A percentile compares a stretch with the other conserved stretches of the same genome.
These are phyloP conservation scores for Choristoneura rosaceana DNA, from an alignment of 2,888 invertebrate species.

Conservation along the genomic window DNA sequence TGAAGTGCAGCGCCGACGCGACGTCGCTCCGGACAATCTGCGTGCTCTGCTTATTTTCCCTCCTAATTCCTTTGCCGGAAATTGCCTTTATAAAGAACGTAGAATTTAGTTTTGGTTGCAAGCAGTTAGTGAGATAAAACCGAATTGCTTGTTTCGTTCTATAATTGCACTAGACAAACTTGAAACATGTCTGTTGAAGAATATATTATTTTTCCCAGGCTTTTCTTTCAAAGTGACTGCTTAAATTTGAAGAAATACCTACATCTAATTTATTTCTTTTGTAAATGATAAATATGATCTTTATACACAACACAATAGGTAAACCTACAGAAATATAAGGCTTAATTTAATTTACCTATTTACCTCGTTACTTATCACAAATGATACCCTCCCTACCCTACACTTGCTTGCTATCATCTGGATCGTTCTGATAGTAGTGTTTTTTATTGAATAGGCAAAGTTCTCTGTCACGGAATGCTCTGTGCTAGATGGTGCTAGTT, in stretches of 20 bases:
- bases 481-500: neutral
- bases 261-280: neutral
- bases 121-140: conserved; percentile 60
- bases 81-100: conserved; percentile 83
- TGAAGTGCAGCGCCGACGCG: conserved; percentile 81
- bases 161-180: conserved; percentile 28
- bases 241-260: neutral
- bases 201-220: conserved; percentile 8
- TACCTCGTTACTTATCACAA: no score
- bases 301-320: no score
- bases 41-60: conserved; percentile 85
- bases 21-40: conserved; percentile 84
- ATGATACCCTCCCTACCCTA: no score
- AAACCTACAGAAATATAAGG: no score
- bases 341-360: no score
- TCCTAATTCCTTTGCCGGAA: conserved; percentile 84
- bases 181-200: conserved; percentile 35
- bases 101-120: conserved; percentile 71
- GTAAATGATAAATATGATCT: no score
- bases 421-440: neutral
- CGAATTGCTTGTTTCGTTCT: conserved; percentile 49
- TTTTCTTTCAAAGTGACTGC: neutral
- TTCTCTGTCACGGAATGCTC: neutral
- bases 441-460: neutral
- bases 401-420: no score